phyloP scores from a whole-genome alignment of 1,140 invertebrate species.

The Agrilus planipennis region DNA sequence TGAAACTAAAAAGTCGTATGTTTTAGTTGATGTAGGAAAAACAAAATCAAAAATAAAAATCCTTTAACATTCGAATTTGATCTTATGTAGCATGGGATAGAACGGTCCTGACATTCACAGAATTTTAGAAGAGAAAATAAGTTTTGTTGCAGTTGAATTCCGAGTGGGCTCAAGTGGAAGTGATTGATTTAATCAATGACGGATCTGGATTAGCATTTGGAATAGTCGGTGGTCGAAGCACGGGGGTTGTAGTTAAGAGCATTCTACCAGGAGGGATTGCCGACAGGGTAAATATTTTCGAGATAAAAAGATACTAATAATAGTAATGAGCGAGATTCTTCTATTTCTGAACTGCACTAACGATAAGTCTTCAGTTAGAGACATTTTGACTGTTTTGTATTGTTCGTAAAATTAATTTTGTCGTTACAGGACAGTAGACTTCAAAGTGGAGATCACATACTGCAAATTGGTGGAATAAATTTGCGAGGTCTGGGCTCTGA shows the following conservation, averaged over 20 bases:
- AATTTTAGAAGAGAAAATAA: no score
- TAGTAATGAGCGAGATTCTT: no score
- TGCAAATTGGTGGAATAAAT: constrained; percentile 80
- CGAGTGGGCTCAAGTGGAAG: constrained; percentile 82
- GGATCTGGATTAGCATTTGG: constrained; percentile 80
- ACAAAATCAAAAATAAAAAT: no score
- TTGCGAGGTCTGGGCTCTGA: constrained; percentile 79
- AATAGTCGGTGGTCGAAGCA: constrained; percentile 80
- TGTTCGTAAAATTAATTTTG: background rate
- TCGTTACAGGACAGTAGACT: constrained; percentile 63
- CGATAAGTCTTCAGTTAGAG: background rate
- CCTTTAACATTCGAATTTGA: no score
- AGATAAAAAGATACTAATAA: no score
- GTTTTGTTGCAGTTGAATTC: constrained; percentile 61
- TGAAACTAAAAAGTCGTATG: no score
- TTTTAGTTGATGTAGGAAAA: no score
- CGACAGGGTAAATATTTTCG: constrained; percentile 53
- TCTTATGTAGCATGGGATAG: no score
- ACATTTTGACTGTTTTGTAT: constrained; percentile 1
- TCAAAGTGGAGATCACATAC: constrained; percentile 77
- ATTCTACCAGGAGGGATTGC: constrained; percentile 81
- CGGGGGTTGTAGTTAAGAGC: constrained; percentile 84
- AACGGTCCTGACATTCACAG: no score
- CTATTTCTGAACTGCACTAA: no score
- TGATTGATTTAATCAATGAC: constrained; percentile 76